These are phyloP conservation scores for Gallinago stenura DNA, from an alignment of 2,797 vertebrate species.

Conservation along the genomic window DNA sequence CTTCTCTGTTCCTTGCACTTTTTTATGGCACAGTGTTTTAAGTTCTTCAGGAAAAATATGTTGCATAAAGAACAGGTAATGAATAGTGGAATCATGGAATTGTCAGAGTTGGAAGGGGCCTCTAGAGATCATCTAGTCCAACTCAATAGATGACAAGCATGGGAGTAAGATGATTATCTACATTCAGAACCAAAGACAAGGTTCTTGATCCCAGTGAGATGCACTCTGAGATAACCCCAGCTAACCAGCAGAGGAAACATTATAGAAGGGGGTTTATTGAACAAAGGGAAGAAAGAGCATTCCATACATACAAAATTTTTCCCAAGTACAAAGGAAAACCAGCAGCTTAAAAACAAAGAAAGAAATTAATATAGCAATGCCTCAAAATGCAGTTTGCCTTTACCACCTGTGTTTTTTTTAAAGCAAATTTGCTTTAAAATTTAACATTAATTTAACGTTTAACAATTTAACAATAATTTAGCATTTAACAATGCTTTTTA, in stretches of 20 bases:
- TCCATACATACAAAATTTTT: background rate
- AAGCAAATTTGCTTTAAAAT: background rate
- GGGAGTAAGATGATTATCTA: background rate
- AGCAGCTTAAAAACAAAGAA: background rate
- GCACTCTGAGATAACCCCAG: background rate
- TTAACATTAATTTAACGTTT: too few species aligned
- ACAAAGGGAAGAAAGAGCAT: background rate
- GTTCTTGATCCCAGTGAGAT: background rate
- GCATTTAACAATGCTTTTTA: background rate
- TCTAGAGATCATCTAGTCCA: too few species aligned
- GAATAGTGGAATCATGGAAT: background rate
- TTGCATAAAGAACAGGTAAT: background rate
- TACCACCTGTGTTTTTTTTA: background rate
- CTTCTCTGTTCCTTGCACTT: background rate
- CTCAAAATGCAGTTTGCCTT: background rate
- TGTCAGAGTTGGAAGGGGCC: too few species aligned
- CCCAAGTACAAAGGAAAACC: background rate
- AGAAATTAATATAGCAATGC: background rate
- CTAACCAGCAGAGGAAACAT: background rate
- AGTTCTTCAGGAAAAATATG: background rate
- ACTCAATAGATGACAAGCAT: background rate
- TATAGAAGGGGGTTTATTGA: background rate
- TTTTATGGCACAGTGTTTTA: background rate
- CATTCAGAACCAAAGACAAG: background rate
- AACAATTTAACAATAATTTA: too few species aligned